Percentiles rank a stretch among this genome's conserved stretches.
These are phyloP conservation scores for Luehdorfia chinensis DNA, from an alignment of 1,140 invertebrate genomes.

Conservation along the genomic window DNA sequence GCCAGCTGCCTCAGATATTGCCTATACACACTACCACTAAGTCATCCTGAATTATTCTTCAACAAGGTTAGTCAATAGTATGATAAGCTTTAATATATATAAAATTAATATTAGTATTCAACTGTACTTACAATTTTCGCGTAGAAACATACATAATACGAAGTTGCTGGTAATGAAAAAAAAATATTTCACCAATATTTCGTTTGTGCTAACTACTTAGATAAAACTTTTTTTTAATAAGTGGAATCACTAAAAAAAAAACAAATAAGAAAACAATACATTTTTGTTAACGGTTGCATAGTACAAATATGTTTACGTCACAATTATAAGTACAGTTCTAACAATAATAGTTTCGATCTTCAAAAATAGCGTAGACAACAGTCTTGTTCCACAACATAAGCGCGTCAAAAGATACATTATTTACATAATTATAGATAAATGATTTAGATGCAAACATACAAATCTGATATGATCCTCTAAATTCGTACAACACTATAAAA, in stretches of 20 bases:
- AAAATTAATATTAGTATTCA: background rate
- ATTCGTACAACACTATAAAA: slow-evolving; percentile 45
- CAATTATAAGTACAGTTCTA: slow-evolving; percentile 19
- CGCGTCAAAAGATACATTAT: slow-evolving; percentile 16
- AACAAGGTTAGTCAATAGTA: background rate
- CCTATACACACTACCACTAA: no score
- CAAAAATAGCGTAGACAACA: slow-evolving; percentile 51
- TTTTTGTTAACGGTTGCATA: background rate
- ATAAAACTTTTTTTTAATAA: background rate
- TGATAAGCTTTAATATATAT: background rate
- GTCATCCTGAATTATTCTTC: no score
- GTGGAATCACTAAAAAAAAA: background rate
- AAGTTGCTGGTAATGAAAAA: no score
- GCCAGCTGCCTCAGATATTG: no score
- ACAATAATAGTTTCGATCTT: slow-evolving; percentile 25
- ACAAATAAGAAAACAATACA: background rate
- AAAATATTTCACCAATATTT: background rate
- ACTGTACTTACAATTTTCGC: slow-evolving; percentile 10
- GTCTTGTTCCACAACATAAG: slow-evolving; percentile 28
- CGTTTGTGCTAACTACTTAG: background rate
- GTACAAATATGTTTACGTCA: background rate
- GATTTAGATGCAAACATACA: slow-evolving; percentile 15
- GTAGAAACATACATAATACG: no score
- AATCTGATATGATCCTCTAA: slow-evolving; percentile 61
- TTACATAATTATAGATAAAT: slow-evolving; percentile 13